Evolutionary conservation across 2,888 invertebrate genomes (phyloP).

Genomic region (Hypena proboscidalis): DNA sequence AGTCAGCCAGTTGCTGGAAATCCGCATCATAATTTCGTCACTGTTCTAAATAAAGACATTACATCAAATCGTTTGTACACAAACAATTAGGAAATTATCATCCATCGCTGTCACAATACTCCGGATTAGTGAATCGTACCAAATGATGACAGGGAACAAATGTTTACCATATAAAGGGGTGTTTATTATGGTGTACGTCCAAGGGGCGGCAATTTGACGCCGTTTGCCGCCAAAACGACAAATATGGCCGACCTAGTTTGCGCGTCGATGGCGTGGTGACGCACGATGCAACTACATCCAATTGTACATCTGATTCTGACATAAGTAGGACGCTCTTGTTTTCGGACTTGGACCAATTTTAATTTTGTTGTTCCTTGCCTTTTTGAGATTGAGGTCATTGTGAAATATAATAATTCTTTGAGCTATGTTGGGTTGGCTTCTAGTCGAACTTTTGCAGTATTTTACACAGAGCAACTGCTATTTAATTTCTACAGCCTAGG

Average conservation of each 20-base stretch:
- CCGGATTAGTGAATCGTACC: conserved; percentile 27
- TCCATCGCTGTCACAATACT: conserved; percentile 16
- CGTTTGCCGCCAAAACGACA: conserved; percentile 63
- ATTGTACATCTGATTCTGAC: conserved; percentile 8
- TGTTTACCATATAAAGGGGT: conserved; percentile 45
- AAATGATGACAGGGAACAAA: conserved; percentile 38
- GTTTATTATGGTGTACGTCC: conserved; percentile 43
- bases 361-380: neutral
- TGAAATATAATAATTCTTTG: no score
- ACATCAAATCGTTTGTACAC: conserved; percentile 11
- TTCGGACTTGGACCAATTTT: no score
- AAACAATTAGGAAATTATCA: conserved; percentile 14
- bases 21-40: no score
- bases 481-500: no score
- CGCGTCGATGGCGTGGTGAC: conserved; percentile 49
- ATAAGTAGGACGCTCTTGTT: neutral
- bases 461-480: no score
- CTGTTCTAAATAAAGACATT: neutral
- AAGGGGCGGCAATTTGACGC: conserved; percentile 63
- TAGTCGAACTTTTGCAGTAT: no score
- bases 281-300: conserved; percentile 45
- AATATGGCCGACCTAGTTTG: conserved; percentile 64
- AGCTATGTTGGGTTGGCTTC: no score
- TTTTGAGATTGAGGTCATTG: no score
- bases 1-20: no score